Base-by-base conservation (phyloP, 2,113 vertebrate genomes). In the Equus przewalskii region DNA sequence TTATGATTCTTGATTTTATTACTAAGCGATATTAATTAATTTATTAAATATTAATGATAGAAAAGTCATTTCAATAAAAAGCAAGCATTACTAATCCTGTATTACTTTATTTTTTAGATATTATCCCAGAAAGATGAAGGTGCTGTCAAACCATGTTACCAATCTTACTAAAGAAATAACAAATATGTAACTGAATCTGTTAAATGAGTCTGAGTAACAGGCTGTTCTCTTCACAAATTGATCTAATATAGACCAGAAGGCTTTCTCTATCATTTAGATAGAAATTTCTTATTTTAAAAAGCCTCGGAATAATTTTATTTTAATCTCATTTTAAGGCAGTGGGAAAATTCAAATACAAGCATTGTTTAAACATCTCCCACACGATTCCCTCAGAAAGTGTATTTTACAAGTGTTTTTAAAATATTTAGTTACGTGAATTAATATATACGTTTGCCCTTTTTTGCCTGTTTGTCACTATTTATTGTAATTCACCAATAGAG, bases 11-110 rank as follows among this genome's bases (percentile, higher is more conserved):
- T 96, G 90, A 89, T 98, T 76, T 98, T 97, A 98, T 97, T 97
- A 94, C 56, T 94, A 97, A 91, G 87, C 41, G 44, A 95, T 30
- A 97, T 98, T 98, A 99, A 98, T 98, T 98, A 98, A 97, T 98
- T 98, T 93, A 98, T 99, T 98, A 98, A 99, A 98, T 98, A 98
- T 99, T 98, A 98, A 99, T 98, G 94, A 95, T 84, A 13, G 95
- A 97, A 98, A 98, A 97, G 22, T 19, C 12, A 96, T 97, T 98
- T 88, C 72, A 98, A 58, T 92, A 98, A 94, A 85, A 6, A 36
- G 72, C 65, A 81, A 97, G 62, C 69, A 97, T 65, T 97, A 24
- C 87, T 98, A 98, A 94, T n/a, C 28, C 56, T 75, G 95, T 97
- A 97, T 98, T 95, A 75, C 82, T 49, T 49, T 94, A 96, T 97